Evolutionary conservation across 2,888 invertebrate species (phyloP).

Genomic region (Pollenia griseotomentosa): DNA sequence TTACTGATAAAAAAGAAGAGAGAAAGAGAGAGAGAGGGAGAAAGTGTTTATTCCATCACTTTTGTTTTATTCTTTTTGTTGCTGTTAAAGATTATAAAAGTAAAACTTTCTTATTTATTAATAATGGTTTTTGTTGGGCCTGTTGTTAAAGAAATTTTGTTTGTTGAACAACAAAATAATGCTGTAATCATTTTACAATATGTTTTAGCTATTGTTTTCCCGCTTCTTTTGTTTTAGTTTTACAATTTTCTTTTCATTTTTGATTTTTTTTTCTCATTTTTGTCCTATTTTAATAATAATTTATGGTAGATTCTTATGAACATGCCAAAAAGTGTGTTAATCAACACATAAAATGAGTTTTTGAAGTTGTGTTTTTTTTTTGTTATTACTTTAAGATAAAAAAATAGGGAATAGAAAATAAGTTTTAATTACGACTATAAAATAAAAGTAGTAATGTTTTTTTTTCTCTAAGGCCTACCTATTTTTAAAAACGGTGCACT

Average conservation of each 20-base stretch:
- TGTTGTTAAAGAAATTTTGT: not conserved
- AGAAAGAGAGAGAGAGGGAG: conserved; percentile 7
- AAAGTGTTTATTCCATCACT: conserved; percentile 48
- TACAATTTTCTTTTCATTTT: not conserved
- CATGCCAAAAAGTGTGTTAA: conserved; percentile 56
- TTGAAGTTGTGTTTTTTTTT: not conserved
- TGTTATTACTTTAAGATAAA: not conserved
- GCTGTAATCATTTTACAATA: conserved; percentile 48
- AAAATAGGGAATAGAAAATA: not conserved
- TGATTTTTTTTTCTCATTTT: not conserved
- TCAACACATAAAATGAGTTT: conserved; percentile 28
- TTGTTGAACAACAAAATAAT: conserved; percentile 28
- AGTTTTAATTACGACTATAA: not conserved
- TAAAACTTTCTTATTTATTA: conserved; percentile 44
- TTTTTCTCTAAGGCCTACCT: too few relatives aligned
- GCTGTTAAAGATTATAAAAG: conserved; percentile 19
- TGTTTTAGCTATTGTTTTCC: conserved; percentile 10
- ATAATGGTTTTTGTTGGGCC: conserved; percentile 3
- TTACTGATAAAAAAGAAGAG: not conserved
- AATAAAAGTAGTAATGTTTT: not conserved
- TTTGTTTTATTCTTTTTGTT: not conserved
- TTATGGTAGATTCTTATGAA: conserved; percentile 37
- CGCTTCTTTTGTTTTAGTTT: conserved; percentile 42
- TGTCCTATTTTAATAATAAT: conserved; percentile 26
- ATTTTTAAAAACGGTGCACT: too few relatives aligned